Conservation (phyloP, 2,888 invertebrate genomes). For the Zaprionus lineosus region DNA sequence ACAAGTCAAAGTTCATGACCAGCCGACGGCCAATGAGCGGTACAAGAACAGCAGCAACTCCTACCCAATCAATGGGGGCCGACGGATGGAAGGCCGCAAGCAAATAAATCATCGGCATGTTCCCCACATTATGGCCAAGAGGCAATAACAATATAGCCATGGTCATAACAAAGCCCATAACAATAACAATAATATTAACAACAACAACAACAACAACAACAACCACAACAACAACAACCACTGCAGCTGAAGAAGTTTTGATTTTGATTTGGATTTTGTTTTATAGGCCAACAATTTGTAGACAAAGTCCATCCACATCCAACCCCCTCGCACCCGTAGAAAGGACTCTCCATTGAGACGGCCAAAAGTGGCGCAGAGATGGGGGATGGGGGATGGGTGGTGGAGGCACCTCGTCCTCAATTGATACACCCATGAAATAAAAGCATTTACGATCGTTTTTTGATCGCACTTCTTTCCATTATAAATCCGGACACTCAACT, state of each 20-base stretch:
- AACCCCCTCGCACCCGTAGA: neutral
- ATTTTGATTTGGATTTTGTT: conserved; percentile 19
- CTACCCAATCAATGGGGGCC: neutral
- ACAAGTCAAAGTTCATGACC: conserved; percentile 10
- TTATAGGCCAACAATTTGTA: conserved; percentile 52
- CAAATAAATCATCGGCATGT: conserved; percentile 57
- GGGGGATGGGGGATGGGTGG: no score
- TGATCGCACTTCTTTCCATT: no score
- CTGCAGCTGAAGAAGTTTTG: conserved; percentile 28
- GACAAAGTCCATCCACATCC: conserved; percentile 7
- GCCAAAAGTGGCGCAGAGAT: no score
- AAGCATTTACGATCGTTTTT: no score
- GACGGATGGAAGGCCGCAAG: conserved; percentile 16
- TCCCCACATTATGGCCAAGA: conserved; percentile 30
- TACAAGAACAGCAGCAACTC: neutral
- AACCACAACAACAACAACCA: conserved; percentile 15
- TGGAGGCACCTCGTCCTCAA: no score
- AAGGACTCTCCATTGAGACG: no score
- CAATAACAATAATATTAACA: conserved; percentile 6
- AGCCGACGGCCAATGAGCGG: neutral
- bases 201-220: conserved; percentile 26
- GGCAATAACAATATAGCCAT: conserved; percentile 26
- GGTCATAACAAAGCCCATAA: conserved; percentile 15
- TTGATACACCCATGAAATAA: no score
- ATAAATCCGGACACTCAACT: no score